phyloP scores from a whole-genome alignment of 1,140 invertebrate genomes.

The Drosophila virilis region DNA sequence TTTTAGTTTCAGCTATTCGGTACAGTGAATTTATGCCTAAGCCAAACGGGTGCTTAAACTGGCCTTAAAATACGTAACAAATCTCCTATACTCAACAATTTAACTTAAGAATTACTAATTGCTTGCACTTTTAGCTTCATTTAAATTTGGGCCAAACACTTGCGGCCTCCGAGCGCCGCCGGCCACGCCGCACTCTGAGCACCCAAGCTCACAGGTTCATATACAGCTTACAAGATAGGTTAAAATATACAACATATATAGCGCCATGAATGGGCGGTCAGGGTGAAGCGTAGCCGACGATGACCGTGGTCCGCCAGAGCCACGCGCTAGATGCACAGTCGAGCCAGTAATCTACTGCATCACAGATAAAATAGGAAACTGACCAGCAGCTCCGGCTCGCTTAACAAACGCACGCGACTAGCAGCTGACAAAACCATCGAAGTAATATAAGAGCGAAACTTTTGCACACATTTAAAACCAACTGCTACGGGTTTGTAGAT shows the following conservation, averaged over 20 bases:
- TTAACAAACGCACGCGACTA: slow-evolving; percentile 27
- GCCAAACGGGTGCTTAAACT: slow-evolving; percentile 16
- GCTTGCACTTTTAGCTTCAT: slow-evolving; percentile 67
- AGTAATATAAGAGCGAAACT: slow-evolving; percentile 57
- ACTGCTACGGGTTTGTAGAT: slow-evolving; percentile 50
- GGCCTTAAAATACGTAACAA: slow-evolving; percentile 67
- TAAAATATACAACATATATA: slow-evolving; percentile 63
- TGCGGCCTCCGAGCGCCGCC: slow-evolving; percentile 47
- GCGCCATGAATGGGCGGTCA: slow-evolving; percentile 33
- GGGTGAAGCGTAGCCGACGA: slow-evolving; percentile 49
- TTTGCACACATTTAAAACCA: slow-evolving; percentile 67
- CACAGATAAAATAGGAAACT: slow-evolving; percentile 61
- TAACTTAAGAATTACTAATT: slow-evolving; percentile 65
- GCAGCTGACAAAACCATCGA: slow-evolving; percentile 61
- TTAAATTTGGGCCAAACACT: slow-evolving; percentile 57
- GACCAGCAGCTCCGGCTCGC: slow-evolving; percentile 66
- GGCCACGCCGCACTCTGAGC: slow-evolving; percentile 62
- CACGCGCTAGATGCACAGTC: slow-evolving; percentile 8
- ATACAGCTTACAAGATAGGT: slow-evolving; percentile 59
- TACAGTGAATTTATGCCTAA: slow-evolving; percentile 63
- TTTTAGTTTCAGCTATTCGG: slow-evolving; percentile 35
- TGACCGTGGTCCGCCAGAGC: slow-evolving; percentile 32
- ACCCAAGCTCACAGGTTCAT: slow-evolving; percentile 27
- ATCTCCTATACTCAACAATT: slow-evolving; percentile 74
- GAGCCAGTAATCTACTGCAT: slow-evolving; percentile 50